Base-by-base conservation (phyloP, 2,797 vertebrate genomes). In the Bradypus variegatus region DNA sequence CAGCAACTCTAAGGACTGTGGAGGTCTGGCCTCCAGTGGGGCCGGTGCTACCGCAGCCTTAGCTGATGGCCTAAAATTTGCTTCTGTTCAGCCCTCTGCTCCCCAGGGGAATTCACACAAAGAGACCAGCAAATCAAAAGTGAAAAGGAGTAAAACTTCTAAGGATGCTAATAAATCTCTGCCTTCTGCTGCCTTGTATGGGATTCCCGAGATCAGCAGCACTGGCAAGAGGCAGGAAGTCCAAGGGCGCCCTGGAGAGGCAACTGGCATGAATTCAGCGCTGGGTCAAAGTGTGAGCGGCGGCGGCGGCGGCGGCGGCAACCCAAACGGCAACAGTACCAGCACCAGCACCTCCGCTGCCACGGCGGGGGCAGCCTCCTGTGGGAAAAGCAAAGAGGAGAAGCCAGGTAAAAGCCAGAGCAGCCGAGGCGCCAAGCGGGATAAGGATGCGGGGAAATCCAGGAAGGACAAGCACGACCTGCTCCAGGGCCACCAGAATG, bases 41-140 rank as follows among this genome's bases (percentile, higher is more conserved):
- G 97, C 98, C 96, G 97, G 97, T 95, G 96, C 98, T 97, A 97
- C 97, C 96, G 97, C 98, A 97, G 97, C 97, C 96, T 98, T 98
- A 97, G 97, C 98, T 93, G 98, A 98, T 96, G 98, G 98, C 98
- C 98, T 98, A 97, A 98, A 98, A 98, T 98, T 98, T 93, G 95
- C 98, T 97, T 98, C 97, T 97, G 97, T 98, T 96, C 98, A 98
- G 96, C 96, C 98, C 96, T 97, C 98, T 94, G 97, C 97, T 97
- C 97, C 98, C 97, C 98, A 98, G 97, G 98, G 97, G 97, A 98
- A 98, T 97, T 97, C 98, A 97, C 98, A 98, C 98, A 98, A 98
- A 98, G 98, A 99, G 97, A 97, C 98, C 97, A 98, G 98, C 98
- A 99, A 98, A 98, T 98, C 98, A 97, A 98, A 98, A 98, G 97